Evolutionary conservation across 2,888 invertebrate species (phyloP).

Genomic region (Bruchidius siliquastri): DNA sequence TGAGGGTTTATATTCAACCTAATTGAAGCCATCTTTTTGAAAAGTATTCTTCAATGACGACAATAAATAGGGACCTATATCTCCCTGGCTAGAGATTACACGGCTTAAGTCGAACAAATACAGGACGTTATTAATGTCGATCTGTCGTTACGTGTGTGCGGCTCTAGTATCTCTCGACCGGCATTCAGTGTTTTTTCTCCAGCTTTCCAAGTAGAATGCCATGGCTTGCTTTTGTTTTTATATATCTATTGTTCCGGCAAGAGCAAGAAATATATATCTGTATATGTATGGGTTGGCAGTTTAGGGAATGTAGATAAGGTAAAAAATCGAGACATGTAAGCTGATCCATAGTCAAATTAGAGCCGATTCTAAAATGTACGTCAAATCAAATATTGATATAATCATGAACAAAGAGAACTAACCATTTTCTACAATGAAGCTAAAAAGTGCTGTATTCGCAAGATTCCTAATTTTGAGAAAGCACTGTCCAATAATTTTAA

Average conservation of each 20-base stretch:
- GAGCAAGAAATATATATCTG: neutral
- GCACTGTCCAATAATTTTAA: no score
- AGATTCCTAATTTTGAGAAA: no score
- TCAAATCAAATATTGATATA: no score
- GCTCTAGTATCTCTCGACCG: neutral
- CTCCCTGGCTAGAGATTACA: neutral
- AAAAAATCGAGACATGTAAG: neutral
- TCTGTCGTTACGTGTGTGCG: slow-evolving; percentile 6
- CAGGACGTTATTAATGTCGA: slow-evolving; percentile 22
- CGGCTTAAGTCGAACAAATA: slow-evolving; percentile 21
- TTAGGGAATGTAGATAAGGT: neutral
- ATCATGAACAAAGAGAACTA: no score
- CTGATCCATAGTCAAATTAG: neutral
- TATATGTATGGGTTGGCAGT: neutral
- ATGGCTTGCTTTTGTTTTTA: neutral
- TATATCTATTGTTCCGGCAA: neutral
- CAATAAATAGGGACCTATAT: neutral
- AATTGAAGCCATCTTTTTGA: no score
- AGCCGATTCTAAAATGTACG: no score
- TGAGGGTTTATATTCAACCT: no score
- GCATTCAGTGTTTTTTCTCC: neutral
- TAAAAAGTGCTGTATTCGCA: no score
- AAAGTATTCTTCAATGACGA: no score
- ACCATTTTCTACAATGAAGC: no score
- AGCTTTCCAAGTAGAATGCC: neutral